Conservation (phyloP, 2,888 invertebrate species). For the Chrysotoxum bicinctum region DNA sequence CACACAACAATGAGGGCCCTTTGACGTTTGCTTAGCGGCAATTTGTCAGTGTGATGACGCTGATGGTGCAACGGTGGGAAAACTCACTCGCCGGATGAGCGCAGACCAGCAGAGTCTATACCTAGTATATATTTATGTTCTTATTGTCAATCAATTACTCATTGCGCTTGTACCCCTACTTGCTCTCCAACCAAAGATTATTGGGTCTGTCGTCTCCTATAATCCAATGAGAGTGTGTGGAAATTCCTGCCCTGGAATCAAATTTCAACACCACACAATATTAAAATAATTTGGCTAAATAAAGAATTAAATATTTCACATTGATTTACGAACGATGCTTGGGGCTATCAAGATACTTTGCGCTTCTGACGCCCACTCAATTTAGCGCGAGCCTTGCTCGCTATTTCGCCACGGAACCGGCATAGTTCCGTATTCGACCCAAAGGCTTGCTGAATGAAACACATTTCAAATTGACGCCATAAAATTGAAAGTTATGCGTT, state of each 20-base stretch:
- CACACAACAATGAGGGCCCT: conserved; percentile 64
- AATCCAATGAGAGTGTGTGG: not conserved
- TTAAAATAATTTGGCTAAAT: conserved; percentile 73
- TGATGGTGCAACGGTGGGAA: conserved; percentile 49
- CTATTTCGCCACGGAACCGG: conserved; percentile 14
- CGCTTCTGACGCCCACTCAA: conserved; percentile 72
- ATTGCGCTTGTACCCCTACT: conserved; percentile 16
- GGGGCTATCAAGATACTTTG: conserved; percentile 72
- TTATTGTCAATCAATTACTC: conserved; percentile 71
- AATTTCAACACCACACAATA: conserved; percentile 72
- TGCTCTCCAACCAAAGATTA: not conserved
- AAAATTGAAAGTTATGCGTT: conserved; percentile 29
- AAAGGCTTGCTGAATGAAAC: conserved; percentile 48
- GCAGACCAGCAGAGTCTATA: conserved; percentile 3
- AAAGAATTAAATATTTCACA: conserved; percentile 73
- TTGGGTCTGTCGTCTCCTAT: not conserved
- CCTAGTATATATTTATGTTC: conserved; percentile 65
- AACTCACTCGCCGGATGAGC: conserved; percentile 42
- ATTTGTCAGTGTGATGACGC: conserved; percentile 59
- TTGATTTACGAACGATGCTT: conserved; percentile 65
- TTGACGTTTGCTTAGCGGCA: conserved; percentile 54
- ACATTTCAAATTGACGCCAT: conserved; percentile 53
- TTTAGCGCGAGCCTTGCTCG: conserved; percentile 50
- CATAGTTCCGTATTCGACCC: conserved; percentile 44
- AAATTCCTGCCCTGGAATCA: conserved; percentile 67